Evolutionary conservation across 2,888 invertebrate genomes (phyloP).

Genomic region (Thymelicus acteon): DNA sequence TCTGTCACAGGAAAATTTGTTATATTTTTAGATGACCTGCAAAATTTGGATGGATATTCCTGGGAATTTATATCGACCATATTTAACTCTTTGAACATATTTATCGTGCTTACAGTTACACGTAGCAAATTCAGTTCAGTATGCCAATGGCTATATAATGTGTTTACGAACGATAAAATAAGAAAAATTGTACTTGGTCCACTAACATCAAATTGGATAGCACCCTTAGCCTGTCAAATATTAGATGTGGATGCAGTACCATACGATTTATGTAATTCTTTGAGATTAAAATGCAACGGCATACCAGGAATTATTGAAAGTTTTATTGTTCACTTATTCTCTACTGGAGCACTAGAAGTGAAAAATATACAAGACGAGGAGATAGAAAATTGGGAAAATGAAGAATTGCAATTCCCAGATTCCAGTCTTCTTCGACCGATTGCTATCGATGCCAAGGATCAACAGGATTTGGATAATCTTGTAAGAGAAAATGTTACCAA

Average conservation of each 20-base stretch:
- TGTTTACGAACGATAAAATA: conserved; percentile 68
- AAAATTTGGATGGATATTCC: conserved; percentile 74
- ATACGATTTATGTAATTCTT: conserved; percentile 75
- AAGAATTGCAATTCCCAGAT: conserved; percentile 71
- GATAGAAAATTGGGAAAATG: conserved; percentile 53
- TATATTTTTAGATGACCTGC: conserved; percentile 79
- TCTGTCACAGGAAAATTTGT: conserved; percentile 60
- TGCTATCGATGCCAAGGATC: conserved; percentile 63
- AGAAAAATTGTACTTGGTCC: conserved; percentile 74
- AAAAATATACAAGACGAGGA: conserved; percentile 59
- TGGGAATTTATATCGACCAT: conserved; percentile 74
- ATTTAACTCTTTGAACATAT: conserved; percentile 64
- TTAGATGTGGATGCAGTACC: conserved; percentile 85
- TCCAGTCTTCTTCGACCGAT: conserved; percentile 60
- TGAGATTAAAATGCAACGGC: conserved; percentile 74
- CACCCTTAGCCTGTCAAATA: conserved; percentile 85
- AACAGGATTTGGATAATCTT: conserved; percentile 58
- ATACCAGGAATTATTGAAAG: conserved; percentile 82
- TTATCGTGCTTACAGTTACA: conserved; percentile 64
- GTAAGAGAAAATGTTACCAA: conserved; percentile 56
- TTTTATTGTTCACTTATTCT: conserved; percentile 79
- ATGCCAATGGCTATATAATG: conserved; percentile 71
- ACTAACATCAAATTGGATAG: conserved; percentile 66
- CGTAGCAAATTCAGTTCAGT: conserved; percentile 70
- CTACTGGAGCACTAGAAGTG: conserved; percentile 72